Conservation (phyloP, 92 coral and sea anemone genomes). For the Bergia puertoricense region DNA sequence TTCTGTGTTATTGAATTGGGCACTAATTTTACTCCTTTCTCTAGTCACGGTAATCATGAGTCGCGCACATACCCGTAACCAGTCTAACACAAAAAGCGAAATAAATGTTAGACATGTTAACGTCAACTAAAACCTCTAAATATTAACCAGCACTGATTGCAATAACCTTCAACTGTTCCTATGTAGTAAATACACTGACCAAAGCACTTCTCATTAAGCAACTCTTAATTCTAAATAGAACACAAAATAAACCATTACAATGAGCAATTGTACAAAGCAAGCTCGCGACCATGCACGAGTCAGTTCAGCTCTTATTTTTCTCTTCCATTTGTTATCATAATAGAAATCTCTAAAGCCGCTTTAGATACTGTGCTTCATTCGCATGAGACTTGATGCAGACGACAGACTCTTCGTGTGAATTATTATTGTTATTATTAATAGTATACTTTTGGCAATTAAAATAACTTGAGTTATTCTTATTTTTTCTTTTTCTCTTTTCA, state of each 20-base stretch:
- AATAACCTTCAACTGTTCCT: not conserved
- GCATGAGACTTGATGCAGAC: not conserved
- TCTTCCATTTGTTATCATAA: no score
- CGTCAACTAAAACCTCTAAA: not conserved
- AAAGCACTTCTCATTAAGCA: not conserved
- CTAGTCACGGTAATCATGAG: not conserved
- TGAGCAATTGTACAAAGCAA: no score
- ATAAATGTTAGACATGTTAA: no score
- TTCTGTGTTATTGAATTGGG: not conserved
- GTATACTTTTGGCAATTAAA: not conserved
- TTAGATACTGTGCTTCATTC: no score
- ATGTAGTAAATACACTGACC: not conserved
- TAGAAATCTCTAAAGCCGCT: no score
- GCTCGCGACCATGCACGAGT: not conserved
- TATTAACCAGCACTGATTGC: not conserved
- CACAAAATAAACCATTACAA: no score
- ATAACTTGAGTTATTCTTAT: no score
- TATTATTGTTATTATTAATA: not conserved
- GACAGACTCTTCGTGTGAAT: not conserved
- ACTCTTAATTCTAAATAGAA: no score
- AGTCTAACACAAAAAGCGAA: not conserved
- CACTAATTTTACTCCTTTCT: not conserved
- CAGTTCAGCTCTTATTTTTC: not conserved
- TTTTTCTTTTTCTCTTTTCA: no score
- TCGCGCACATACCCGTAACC: not conserved